Percentiles rank a stretch among this genome's conserved stretches.
phyloP scores from a whole-genome alignment of 2,888 invertebrate genomes.

The Folsomia candida region DNA sequence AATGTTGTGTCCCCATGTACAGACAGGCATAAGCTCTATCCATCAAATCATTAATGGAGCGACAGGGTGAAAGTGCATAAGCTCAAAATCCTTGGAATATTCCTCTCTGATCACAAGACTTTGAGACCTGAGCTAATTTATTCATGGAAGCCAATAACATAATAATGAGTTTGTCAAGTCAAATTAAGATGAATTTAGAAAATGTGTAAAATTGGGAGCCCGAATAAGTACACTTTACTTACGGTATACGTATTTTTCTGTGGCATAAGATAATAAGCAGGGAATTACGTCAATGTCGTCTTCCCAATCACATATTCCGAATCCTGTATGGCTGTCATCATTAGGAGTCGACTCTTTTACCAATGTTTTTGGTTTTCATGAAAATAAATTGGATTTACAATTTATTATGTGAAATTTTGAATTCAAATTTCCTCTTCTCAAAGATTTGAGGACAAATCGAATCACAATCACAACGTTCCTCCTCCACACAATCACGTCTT shows the following conservation, averaged over 20 bases:
- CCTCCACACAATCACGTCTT: neutral
- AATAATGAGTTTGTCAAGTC: conserved; percentile 17
- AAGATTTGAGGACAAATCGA: conserved; percentile 9
- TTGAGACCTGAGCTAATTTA: conserved; percentile 5
- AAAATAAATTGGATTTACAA: neutral
- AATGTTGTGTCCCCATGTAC: neutral
- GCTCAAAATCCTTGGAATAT: neutral
- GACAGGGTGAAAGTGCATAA: neutral
- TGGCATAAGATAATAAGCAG: too few species aligned
- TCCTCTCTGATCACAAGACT: neutral
- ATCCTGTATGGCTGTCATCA: neutral
- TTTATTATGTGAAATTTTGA: neutral
- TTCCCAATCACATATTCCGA: neutral
- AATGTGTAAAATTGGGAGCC: neutral
- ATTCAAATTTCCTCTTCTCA: neutral
- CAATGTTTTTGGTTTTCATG: neutral
- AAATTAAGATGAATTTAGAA: conserved; percentile 13
- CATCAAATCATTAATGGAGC: neutral
- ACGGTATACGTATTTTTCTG: neutral
- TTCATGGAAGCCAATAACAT: conserved; percentile 12
- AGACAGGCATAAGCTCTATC: neutral
- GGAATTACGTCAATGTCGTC: neutral
- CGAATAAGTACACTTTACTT: neutral
- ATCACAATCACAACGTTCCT: conserved; percentile 3
- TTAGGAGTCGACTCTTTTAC: neutral